Evolutionary conservation across 2,113 vertebrate species (phyloP).

Genomic region (Osmerus eperlanus): DNA sequence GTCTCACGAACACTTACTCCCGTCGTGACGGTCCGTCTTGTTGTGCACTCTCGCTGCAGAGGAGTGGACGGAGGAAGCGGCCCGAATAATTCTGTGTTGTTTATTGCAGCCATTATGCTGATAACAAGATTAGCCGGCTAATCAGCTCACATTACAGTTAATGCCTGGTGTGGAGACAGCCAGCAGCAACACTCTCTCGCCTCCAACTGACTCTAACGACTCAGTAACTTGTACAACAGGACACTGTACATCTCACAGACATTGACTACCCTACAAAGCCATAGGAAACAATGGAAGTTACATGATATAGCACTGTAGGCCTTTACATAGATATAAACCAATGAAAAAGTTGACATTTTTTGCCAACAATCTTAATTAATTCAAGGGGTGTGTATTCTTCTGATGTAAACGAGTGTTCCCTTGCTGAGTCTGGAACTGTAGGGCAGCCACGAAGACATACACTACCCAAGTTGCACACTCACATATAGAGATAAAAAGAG

Average conservation of each 20-base stretch:
- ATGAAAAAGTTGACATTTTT: too few species aligned
- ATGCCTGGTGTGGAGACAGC: neutral
- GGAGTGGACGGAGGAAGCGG: slow-evolving; percentile 7
- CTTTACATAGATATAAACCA: too few species aligned
- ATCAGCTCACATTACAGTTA: slow-evolving; percentile 30
- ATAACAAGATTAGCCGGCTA: slow-evolving; percentile 30
- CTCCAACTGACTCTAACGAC: neutral
- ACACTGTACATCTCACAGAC: neutral
- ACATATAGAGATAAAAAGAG: too few species aligned
- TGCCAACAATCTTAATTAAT: too few species aligned
- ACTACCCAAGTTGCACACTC: too few species aligned
- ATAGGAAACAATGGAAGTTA: too few species aligned
- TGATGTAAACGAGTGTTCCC: too few species aligned
- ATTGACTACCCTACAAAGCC: too few species aligned
- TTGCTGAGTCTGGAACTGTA: too few species aligned
- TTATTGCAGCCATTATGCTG: slow-evolving; percentile 26
- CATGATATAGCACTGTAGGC: too few species aligned
- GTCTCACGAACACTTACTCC: neutral
- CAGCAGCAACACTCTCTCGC: neutral
- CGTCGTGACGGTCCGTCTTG: neutral
- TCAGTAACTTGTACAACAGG: neutral
- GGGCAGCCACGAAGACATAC: too few species aligned
- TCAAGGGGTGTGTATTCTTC: too few species aligned
- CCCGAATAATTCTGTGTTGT: slow-evolving; percentile 23
- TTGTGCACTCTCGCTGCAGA: neutral